Conservation (phyloP, 2,888 invertebrate genomes). For the Brachypalpus laphriformis region DNA sequence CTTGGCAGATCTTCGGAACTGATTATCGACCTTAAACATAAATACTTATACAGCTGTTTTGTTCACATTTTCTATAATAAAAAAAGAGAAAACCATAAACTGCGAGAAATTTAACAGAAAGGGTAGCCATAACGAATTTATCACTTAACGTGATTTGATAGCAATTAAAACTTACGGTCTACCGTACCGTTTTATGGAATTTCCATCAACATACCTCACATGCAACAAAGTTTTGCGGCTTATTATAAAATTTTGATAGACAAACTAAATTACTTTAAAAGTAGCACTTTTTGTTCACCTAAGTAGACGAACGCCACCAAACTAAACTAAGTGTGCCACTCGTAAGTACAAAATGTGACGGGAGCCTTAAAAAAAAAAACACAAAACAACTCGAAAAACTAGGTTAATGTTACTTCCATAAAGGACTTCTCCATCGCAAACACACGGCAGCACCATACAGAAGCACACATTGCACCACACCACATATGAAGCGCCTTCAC, state of each 20-base stretch:
- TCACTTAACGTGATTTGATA: background rate
- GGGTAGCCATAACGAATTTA: background rate
- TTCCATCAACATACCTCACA: background rate
- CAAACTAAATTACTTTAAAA: background rate
- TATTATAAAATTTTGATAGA: background rate
- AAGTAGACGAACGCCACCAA: background rate
- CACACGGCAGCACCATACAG: slow-evolving; percentile 1
- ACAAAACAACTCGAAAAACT: slow-evolving; percentile 25
- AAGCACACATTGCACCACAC: slow-evolving; percentile 6
- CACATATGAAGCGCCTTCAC: background rate
- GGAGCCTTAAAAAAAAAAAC: background rate
- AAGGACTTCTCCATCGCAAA: slow-evolving; percentile 20
- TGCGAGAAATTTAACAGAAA: background rate
- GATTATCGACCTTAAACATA: background rate
- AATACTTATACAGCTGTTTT: background rate
- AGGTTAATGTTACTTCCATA: slow-evolving; percentile 63
- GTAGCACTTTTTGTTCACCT: background rate
- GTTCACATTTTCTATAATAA: background rate
- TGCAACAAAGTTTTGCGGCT: background rate
- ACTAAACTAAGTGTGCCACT: background rate
- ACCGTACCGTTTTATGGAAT: background rate
- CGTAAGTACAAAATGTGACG: slow-evolving; percentile 22
- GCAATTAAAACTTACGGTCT: background rate
- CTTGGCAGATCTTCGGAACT: background rate
- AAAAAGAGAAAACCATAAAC: background rate